Evolutionary conservation across 2,797 vertebrate genomes (phyloP), one percentile per base, ranked within the genome.

Genomic region (Phrynocephalus guinanensis): DNA sequence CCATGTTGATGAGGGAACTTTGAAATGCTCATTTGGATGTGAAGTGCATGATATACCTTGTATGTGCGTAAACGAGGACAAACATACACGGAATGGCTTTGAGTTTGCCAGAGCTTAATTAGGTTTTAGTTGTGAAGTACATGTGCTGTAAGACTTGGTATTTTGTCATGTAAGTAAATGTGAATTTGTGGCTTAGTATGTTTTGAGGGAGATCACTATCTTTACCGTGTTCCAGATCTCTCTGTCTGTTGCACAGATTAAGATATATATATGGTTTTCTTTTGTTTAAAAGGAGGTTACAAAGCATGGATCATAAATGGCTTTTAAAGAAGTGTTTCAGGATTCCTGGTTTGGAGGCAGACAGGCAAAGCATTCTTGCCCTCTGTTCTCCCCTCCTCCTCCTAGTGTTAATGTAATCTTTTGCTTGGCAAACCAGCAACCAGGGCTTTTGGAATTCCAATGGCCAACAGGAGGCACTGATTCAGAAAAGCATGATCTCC

Each of bases 111-210:
- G 88, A 89, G 93, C 91, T 90, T 18, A 85, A 1, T 0, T 90
- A 87, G 87, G 60, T 86, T 68, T 38, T 73, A 88, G 20, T 81
- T 85, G 71, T 76, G 63, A 88, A 68, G 11, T 81, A 33, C 22
- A 78, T 79, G 75, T 66, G 50, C 68, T 63, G 5, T 30, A 44
- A 22, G 67, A 10, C 60, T 67, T 81, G 70, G 16, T 85, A n/a
- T 83, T 24, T 50, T 87, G 48, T 11, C 44, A 90, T 90, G 89
- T 87, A 90, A 94, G 91, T 91, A 93, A 76, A 79, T 92, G 18
- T 26, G 44, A 71, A 82, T 88, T 68, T 82, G 60, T 82, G 56
- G 9, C n/a, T 22, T 77, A 30, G 9, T 76, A 26, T 81, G 20
- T 50, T 67, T 20, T 81, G 85, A 60, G n/a, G 2, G 22, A 28